phyloP scores from a whole-genome alignment of 2,797 vertebrate species.

The Crypturellus tataupa region DNA sequence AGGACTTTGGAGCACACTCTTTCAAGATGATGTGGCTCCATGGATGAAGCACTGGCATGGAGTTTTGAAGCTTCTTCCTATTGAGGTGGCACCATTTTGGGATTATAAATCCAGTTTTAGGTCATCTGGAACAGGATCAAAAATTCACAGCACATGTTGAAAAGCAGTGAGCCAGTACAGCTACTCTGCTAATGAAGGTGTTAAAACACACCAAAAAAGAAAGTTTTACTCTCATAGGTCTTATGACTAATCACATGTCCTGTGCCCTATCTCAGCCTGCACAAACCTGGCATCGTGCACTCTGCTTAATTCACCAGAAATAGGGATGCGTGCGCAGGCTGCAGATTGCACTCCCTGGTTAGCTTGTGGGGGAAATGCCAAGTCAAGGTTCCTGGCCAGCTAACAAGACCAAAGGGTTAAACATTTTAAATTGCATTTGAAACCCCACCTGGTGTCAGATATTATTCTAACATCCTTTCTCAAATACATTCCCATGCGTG shows the following conservation, averaged over 20 bases:
- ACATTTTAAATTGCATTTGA: not conserved
- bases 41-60: accelerated
- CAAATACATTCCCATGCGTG: not conserved
- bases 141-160: not conserved
- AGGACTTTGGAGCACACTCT: not conserved
- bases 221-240: not conserved
- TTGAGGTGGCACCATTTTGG: not conserved
- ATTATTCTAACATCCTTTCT: not conserved
- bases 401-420: not conserved
- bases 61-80: not conserved
- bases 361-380: not conserved
- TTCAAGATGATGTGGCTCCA: not conserved
- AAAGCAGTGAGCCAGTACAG: not conserved
- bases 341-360: not conserved
- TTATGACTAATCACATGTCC: not conserved
- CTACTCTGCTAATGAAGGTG: not conserved
- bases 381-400: not conserved
- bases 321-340: not conserved
- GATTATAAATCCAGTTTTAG: not conserved
- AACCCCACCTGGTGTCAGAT: not conserved
- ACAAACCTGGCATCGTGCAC: not conserved
- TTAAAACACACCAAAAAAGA: not conserved
- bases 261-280: not conserved
- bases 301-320: not conserved
- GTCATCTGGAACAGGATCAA: not conserved